These are phyloP conservation scores for Vanessa tameamea DNA, from an alignment of 1,140 invertebrate genomes.

Conservation along the genomic window DNA sequence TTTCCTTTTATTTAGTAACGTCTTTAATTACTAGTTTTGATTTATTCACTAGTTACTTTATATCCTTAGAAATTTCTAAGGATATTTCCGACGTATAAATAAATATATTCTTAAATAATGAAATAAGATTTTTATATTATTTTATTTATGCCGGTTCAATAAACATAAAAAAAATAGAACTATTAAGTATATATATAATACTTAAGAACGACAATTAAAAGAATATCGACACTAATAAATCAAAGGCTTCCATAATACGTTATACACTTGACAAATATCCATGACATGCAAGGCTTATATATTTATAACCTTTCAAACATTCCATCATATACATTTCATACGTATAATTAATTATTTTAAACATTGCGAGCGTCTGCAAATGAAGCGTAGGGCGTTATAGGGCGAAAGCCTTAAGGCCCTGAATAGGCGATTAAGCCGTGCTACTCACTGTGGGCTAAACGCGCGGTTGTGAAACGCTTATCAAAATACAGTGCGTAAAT, in stretches of 20 bases:
- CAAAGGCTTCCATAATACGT: background rate
- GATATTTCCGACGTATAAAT: too few species aligned
- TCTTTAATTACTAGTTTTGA: too few species aligned
- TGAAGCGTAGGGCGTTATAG: slow-evolving; percentile 6
- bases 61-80: too few species aligned
- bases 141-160: background rate
- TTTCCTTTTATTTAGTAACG: background rate
- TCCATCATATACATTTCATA: slow-evolving; percentile 10
- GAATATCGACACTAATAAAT: background rate
- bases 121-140: too few species aligned
- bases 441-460: slow-evolving; percentile 58
- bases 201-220: background rate
- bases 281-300: slow-evolving; percentile 21
- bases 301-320: slow-evolving; percentile 8
- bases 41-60: too few species aligned
- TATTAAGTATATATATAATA: background rate
- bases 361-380: slow-evolving; percentile 20
- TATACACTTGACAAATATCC: slow-evolving; percentile 4
- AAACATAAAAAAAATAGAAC: background rate
- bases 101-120: too few species aligned
- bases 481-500: background rate
- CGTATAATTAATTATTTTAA: slow-evolving; percentile 6
- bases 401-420: slow-evolving; percentile 21
- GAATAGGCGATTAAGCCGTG: slow-evolving; percentile 28
- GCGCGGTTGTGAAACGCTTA: slow-evolving; percentile 66